phyloP scores from a whole-genome alignment of 2,888 invertebrate species.

The Bimastos eiseni region DNA sequence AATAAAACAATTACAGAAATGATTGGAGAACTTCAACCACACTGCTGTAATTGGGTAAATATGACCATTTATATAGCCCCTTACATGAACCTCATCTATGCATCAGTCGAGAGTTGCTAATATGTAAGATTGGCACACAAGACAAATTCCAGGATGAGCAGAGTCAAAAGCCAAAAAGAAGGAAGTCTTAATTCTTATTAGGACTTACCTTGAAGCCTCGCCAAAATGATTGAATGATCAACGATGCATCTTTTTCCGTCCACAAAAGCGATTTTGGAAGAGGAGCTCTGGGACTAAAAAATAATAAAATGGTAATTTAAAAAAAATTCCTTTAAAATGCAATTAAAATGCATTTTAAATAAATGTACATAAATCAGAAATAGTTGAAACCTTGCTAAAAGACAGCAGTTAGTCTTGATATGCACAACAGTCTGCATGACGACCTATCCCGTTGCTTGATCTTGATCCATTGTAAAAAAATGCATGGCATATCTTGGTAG shows the following conservation, averaged over 20 bases:
- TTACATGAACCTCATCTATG: no score
- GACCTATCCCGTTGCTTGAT: no score
- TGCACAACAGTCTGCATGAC: not conserved
- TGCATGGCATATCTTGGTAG: no score
- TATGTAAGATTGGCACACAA: not conserved
- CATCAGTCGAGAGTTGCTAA: no score
- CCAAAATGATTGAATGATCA: slow-evolving; percentile 60
- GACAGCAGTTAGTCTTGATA: not conserved
- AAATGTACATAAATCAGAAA: not conserved
- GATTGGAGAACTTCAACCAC: no score
- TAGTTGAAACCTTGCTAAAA: not conserved
- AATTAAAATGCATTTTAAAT: no score
- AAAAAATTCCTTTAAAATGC: not conserved
- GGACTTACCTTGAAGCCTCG: slow-evolving; percentile 59
- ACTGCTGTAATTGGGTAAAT: no score
- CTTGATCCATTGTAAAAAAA: no score
- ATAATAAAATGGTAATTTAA: not conserved
- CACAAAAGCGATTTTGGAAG: slow-evolving; percentile 60
- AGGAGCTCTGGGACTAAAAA: slow-evolving; percentile 59
- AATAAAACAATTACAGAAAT: no score
- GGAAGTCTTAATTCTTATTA: not conserved
- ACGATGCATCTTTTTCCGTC: slow-evolving; percentile 61
- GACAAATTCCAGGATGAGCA: not conserved
- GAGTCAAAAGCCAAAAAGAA: not conserved
- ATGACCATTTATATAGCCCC: no score